phyloP scores from a whole-genome alignment of 1,140 invertebrate species.

The Caenorhabditis latens region DNA sequence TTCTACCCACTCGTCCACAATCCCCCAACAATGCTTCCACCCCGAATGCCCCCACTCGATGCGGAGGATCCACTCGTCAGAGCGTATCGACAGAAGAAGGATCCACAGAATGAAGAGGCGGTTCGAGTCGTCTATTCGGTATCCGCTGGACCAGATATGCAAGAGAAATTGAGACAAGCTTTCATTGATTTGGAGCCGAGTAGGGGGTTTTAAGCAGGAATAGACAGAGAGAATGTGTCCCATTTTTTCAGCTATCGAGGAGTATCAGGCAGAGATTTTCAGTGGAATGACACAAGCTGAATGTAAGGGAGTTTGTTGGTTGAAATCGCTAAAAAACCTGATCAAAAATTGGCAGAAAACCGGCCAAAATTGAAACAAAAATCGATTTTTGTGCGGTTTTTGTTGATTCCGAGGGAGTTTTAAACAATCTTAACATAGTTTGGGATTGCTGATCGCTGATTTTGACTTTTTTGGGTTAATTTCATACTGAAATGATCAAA shows the following conservation, averaged over 20 bases:
- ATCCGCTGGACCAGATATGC: neutral
- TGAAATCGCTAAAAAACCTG: too few species aligned
- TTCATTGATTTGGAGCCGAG: neutral
- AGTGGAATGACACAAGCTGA: slow-evolving; percentile 1
- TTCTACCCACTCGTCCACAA: slow-evolving; percentile 29
- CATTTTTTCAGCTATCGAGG: slow-evolving; percentile 5
- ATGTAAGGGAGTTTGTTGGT: neutral
- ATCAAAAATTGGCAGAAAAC: too few species aligned
- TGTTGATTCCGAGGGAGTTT: too few species aligned
- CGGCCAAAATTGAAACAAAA: too few species aligned
- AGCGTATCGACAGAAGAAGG: neutral
- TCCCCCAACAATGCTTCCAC: slow-evolving; percentile 8
- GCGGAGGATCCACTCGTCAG: neutral
- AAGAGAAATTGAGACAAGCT: neutral
- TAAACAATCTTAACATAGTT: too few species aligned
- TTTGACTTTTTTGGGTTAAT: too few species aligned
- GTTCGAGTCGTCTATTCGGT: neutral
- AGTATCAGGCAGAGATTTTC: neutral
- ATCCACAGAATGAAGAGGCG: neutral
- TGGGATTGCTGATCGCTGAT: too few species aligned
- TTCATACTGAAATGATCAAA: too few species aligned
- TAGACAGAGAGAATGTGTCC: too few species aligned
- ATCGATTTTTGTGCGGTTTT: too few species aligned
- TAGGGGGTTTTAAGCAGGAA: neutral
- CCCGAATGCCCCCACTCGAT: neutral